Percentiles rank a stretch among this genome's conserved stretches.
These are phyloP conservation scores for Stenopsyche tienmushanensis DNA, from an alignment of 1,140 invertebrate species.

Conservation along the genomic window DNA sequence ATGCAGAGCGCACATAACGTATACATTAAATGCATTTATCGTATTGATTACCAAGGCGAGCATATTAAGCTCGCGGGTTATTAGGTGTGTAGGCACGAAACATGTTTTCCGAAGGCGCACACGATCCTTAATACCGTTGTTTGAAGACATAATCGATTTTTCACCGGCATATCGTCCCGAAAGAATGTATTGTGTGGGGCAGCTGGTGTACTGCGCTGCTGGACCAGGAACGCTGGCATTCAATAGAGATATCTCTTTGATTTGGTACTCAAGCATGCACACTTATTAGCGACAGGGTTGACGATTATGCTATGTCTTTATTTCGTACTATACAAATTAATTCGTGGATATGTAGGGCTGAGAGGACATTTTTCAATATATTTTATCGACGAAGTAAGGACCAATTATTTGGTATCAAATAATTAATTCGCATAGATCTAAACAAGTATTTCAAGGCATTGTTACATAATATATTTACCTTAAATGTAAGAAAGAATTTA, in stretches of 20 bases:
- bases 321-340: too few relatives aligned
- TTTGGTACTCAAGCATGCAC: conserved; percentile 26
- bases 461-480: too few relatives aligned
- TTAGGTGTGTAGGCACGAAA: conserved; percentile 18
- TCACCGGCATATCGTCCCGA: conserved; percentile 7
- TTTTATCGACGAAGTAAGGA: too few relatives aligned
- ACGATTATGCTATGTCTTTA: too few relatives aligned
- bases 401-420: too few relatives aligned
- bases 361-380: too few relatives aligned
- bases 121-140: conserved; percentile 24
- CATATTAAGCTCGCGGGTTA: conserved; percentile 9
- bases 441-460: too few relatives aligned
- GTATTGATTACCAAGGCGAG: conserved; percentile 16
- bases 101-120: conserved; percentile 8
- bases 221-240: too few relatives aligned
- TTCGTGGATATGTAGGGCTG: too few relatives aligned
- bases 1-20: neutral
- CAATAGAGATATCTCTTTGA: conserved; percentile 38
- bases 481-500: too few relatives aligned
- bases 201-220: too few relatives aligned
- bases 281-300: conserved; percentile 21
- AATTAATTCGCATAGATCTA: too few relatives aligned
- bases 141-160: conserved; percentile 33
- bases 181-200: conserved; percentile 19
- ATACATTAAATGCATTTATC: neutral